A percentile compares a stretch with the other conserved stretches of the same genome.
Conservation (phyloP, 2,797 vertebrate species). For the Sebastes nivosus region DNA sequence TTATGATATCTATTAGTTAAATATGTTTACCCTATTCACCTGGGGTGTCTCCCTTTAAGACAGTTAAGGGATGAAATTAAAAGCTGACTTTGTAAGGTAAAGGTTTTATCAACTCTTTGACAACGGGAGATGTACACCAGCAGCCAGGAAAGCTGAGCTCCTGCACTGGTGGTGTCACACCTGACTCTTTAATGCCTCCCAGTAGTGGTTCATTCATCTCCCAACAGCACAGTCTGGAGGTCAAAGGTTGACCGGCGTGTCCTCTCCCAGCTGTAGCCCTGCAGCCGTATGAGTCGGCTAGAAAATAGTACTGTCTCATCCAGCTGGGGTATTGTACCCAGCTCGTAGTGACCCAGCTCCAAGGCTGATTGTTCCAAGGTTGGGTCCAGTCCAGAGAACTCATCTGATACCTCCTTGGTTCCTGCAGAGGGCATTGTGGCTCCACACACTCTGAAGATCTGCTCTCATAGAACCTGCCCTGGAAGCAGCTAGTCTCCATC, state of each 20-base stretch:
- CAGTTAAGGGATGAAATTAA: background rate
- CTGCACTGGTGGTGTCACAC: slow-evolving; percentile 9
- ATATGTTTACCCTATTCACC: too few species aligned
- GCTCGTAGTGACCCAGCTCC: background rate
- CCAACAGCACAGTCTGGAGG: background rate
- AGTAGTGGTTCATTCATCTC: background rate
- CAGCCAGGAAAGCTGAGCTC: slow-evolving; percentile 5
- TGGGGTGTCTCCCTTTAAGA: background rate
- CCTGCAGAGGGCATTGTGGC: slow-evolving; percentile 46
- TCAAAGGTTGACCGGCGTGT: background rate
- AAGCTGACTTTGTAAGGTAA: background rate
- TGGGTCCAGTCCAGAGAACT: background rate
- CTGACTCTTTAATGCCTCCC: slow-evolving; percentile 4
- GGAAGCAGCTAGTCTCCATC: slow-evolving; percentile 16
- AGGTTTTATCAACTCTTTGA: slow-evolving; percentile 13
- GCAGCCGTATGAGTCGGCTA: background rate
- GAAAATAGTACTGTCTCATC: background rate
- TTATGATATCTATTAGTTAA: too few species aligned
- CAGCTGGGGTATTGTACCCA: slow-evolving; percentile 2
- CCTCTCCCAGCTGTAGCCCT: background rate
- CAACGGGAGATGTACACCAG: slow-evolving; percentile 15
- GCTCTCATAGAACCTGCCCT: background rate
- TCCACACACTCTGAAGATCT: slow-evolving; percentile 13
- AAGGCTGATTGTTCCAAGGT: background rate
- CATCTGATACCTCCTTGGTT: slow-evolving; percentile 20